Evolutionary conservation across 2,888 invertebrate species (phyloP).

Genomic region (Lagria hirta): DNA sequence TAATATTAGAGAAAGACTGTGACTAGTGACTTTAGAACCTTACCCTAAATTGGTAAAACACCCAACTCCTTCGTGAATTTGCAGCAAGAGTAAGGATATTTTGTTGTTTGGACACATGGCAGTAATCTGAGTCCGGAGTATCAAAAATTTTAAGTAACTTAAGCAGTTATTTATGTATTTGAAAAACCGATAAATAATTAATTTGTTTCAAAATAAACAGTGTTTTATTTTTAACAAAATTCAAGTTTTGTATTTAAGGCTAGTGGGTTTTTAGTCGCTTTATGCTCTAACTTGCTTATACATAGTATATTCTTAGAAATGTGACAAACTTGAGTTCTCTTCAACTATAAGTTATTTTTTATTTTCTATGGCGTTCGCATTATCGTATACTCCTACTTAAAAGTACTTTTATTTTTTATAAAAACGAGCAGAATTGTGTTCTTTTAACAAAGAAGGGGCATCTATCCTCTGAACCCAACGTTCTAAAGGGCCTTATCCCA

Average conservation of each 20-base stretch:
- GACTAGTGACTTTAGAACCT: too few species aligned
- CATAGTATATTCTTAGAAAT: not conserved
- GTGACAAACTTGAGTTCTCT: not conserved
- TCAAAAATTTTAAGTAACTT: too few species aligned
- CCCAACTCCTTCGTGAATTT: too few species aligned
- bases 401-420: conserved; percentile 21
- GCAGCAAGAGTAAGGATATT: too few species aligned
- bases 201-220: too few species aligned
- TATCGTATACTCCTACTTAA: conserved; percentile 2
- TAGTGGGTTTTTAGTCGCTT: not conserved
- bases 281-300: not conserved
- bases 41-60: too few species aligned
- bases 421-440: conserved; percentile 29
- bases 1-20: too few species aligned
- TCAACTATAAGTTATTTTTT: not conserved
- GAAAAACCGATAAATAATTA: too few species aligned
- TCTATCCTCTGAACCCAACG: conserved; percentile 25
- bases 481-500: conserved; percentile 45
- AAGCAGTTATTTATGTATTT: too few species aligned
- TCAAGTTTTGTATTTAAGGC: not conserved
- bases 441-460: conserved; percentile 30
- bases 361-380: not conserved
- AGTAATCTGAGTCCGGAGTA: too few species aligned
- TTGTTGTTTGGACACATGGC: too few species aligned
- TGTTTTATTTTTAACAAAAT: not conserved